Base-by-base conservation (phyloP, 2,888 invertebrate species). In the Hermaeophaga mercurialis region DNA sequence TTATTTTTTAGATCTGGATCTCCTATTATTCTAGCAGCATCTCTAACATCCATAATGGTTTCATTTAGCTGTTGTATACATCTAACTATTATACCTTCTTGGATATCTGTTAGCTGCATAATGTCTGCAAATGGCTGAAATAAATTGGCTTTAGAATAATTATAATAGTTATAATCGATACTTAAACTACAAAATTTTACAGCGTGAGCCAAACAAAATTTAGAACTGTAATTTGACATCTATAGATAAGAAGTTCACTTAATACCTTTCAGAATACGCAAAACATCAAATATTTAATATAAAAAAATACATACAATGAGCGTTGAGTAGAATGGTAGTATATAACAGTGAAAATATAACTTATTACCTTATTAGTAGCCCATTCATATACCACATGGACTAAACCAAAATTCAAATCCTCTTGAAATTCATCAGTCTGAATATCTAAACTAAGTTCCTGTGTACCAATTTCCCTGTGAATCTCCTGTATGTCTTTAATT, bases 41-140 rank as follows among this genome's bases (percentile, higher is more conserved):
- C 93, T 73, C 91, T 88, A 0, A 98, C 94, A 76, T 97, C 81
- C 36, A 87, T 84, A 65, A 97, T 84, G 0, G 88, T 87, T 82
- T 99, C 99, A 73, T 96, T 93, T 28, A 99, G 78, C 71, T 99
- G 91, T 73, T 98, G 98, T 63, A 99, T 98, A 72, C 95, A 95
- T 45, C 97, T 83, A 0, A 99, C 98, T 67, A 99, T 97, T 59
- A 97, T 92, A 1, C 99, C 99, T 76, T 99, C 99, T 75, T 99
- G 97, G 0, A 96, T 89, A 61, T 95, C 93, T 0, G 96, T 97
- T 49, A 94, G 79, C 65, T 88, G 83, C 87, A 94, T 95, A 57
- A 99, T 96, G 71, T 95, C 91, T 0, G 91, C 86, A 78, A 99
- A 99, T 0, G 95, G 91, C 83, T 94, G 46, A 39, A 69, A 67